phyloP scores from a whole-genome alignment of 2,888 invertebrate species.

The Hemaris fuciformis region DNA sequence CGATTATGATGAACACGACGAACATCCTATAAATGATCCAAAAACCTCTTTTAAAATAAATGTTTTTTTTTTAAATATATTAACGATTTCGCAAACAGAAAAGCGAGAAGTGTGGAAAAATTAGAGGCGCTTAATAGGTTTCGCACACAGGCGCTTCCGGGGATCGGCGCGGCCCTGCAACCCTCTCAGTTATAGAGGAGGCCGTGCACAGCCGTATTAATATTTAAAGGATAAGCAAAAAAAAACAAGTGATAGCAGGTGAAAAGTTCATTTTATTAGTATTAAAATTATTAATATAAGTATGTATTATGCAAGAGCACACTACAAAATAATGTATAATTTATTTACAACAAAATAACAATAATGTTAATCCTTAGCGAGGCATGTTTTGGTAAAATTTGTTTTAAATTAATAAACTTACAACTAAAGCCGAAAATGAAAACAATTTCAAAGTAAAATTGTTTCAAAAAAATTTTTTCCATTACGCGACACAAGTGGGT shows the following conservation, averaged over 20 bases:
- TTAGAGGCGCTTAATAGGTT: too few species aligned
- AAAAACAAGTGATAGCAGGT: conserved; percentile 51
- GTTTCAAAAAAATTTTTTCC: conserved; percentile 1
- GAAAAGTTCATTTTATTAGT: conserved; percentile 68
- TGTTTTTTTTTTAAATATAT: too few species aligned
- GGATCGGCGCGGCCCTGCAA: too few species aligned
- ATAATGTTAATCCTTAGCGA: conserved; percentile 74
- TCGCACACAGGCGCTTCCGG: too few species aligned
- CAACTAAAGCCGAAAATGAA: conserved; percentile 34
- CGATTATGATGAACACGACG: too few species aligned
- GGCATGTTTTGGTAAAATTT: conserved; percentile 80
- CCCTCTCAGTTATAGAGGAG: too few species aligned
- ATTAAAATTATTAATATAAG: conserved; percentile 37
- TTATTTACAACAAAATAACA: conserved; percentile 58
- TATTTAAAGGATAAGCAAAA: conserved; percentile 21
- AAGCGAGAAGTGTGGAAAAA: too few species aligned
- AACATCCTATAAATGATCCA: too few species aligned
- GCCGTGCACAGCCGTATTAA: too few species aligned
- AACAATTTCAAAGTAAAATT: not conserved
- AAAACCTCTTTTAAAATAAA: too few species aligned
- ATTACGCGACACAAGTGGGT: not conserved
- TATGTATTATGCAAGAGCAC: conserved; percentile 75
- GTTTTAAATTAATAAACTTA: conserved; percentile 64
- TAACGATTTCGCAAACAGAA: too few species aligned
- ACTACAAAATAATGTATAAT: conserved; percentile 54